phyloP scores from a whole-genome alignment of 1,140 invertebrate species.

The Reticulitermes speratus region DNA sequence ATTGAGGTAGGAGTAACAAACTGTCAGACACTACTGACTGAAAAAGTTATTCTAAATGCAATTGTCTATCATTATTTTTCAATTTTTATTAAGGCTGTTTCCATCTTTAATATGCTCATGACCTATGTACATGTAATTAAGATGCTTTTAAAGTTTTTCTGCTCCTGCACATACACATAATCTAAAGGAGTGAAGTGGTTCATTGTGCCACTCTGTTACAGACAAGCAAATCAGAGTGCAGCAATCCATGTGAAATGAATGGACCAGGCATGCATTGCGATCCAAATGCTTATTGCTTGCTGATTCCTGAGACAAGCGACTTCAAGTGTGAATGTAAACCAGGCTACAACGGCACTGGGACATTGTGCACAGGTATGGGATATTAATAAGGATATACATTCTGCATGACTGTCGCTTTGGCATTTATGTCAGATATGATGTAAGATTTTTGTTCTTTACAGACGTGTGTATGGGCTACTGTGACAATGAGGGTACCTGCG shows the following conservation, averaged over 20 bases:
- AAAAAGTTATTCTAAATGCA: no score
- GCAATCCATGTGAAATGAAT: conserved; percentile 86
- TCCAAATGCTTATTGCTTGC: conserved; percentile 82
- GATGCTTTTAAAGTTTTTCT: no score
- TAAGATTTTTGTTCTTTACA: conserved; percentile 42
- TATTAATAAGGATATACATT: not conserved
- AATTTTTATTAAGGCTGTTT: no score
- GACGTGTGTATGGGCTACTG: conserved; percentile 88
- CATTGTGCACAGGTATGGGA: conserved; percentile 64
- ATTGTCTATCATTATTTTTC: no score
- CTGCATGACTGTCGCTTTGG: not conserved
- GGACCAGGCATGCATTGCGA: conserved; percentile 84
- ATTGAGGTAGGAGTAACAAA: no score
- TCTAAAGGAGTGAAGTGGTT: not conserved
- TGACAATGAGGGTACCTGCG: conserved; percentile 87
- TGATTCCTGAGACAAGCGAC: conserved; percentile 80
- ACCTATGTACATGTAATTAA: no score
- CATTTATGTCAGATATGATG: not conserved
- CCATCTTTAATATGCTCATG: no score
- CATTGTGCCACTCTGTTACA: conserved; percentile 46
- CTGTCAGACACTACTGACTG: no score
- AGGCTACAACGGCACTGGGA: conserved; percentile 87
- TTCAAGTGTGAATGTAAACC: conserved; percentile 93
- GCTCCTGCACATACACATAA: no score
- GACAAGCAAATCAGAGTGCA: conserved; percentile 81